A percentile compares a stretch with the other conserved stretches of the same genome.
phyloP scores from a whole-genome alignment of 2,797 vertebrate genomes.

The Eulemur coronatus region DNA sequence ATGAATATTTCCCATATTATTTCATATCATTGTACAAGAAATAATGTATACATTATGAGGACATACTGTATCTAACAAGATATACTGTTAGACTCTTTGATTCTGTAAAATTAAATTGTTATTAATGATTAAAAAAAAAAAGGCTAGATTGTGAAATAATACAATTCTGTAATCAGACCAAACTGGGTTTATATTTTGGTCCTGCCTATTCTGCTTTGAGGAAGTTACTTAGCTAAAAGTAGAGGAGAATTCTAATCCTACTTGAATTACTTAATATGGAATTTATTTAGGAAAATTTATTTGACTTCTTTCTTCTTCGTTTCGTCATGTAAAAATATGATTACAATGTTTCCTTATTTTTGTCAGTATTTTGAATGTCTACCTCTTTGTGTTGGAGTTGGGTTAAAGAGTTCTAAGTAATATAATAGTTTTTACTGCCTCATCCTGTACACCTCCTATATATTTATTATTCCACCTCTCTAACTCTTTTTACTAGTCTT shows the following conservation, averaged over 20 bases:
- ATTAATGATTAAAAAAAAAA: too few species aligned
- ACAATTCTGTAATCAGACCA: not conserved
- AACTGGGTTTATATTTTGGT: not conserved
- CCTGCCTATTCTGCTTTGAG: not conserved
- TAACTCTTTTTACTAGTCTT: not conserved
- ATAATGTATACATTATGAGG: too few species aligned
- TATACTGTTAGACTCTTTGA: too few species aligned
- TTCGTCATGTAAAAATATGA: not conserved
- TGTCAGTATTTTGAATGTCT: not conserved
- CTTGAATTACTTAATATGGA: not conserved
- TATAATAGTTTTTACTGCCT: accelerated
- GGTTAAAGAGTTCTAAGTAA: not conserved
- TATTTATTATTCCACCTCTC: not conserved
- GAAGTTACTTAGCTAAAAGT: not conserved
- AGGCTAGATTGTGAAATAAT: not conserved
- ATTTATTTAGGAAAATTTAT: not conserved
- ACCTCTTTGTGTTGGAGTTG: not conserved
- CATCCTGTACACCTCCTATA: accelerated
- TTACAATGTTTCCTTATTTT: not conserved
- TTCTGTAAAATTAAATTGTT: too few species aligned
- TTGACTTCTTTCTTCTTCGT: not conserved
- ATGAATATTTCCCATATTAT: too few species aligned
- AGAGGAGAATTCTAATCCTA: not conserved
- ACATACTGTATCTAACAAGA: too few species aligned
- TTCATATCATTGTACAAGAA: too few species aligned